These are phyloP conservation scores for Lepidurus arcticus DNA, from an alignment of 1,140 invertebrate genomes.

Conservation along the genomic window DNA sequence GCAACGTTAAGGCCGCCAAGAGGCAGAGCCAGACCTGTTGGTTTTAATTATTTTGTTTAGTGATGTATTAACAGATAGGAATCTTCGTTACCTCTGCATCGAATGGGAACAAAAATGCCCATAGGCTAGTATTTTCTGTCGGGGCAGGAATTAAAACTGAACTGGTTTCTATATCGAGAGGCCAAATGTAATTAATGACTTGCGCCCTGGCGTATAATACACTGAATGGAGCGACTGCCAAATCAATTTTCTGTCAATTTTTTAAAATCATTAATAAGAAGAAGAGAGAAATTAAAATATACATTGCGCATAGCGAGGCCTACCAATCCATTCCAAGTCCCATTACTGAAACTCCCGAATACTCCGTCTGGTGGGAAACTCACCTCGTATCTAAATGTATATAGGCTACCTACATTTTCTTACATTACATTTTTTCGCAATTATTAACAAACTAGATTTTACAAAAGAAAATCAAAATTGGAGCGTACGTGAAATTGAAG, in stretches of 20 bases:
- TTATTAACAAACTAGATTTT: too few relatives aligned
- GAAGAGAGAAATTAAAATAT: not conserved
- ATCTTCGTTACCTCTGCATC: not conserved
- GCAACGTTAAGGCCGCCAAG: slow-evolving; percentile 26
- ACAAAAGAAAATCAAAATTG: not conserved
- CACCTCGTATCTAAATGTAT: too few relatives aligned
- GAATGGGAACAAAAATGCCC: slow-evolving; percentile 6
- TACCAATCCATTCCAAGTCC: slow-evolving; percentile 29
- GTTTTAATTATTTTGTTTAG: not conserved
- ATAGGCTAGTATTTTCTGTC: slow-evolving; percentile 4
- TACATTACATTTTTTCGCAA: too few relatives aligned
- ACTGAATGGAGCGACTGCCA: slow-evolving; percentile 15
- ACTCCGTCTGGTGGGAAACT: slow-evolving; percentile 9
- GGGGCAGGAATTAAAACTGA: slow-evolving; percentile 25
- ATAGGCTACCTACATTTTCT: too few relatives aligned
- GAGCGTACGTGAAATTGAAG: not conserved
- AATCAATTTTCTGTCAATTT: slow-evolving; percentile 17
- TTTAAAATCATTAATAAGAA: not conserved
- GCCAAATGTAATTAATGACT: slow-evolving; percentile 27
- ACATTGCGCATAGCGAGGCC: not conserved
- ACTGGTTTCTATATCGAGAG: slow-evolving; percentile 18
- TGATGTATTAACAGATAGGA: not conserved
- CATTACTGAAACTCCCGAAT: slow-evolving; percentile 23
- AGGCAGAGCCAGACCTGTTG: slow-evolving; percentile 36
- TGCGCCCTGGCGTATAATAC: slow-evolving; percentile 17